Conservation (phyloP, 2,113 vertebrate genomes). For the Ahaetulla prasina region DNA sequence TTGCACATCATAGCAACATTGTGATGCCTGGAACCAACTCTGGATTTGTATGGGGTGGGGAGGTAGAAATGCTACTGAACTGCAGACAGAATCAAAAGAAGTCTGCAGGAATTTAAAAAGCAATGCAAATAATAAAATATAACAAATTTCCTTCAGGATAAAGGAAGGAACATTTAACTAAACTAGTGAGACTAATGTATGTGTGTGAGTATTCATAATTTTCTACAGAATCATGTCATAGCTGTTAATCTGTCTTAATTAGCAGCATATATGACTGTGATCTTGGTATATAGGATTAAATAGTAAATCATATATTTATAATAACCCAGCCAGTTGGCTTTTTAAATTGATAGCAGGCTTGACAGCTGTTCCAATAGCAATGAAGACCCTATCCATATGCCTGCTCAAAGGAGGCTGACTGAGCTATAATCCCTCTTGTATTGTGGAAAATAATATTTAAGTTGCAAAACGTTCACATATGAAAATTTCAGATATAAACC, state of each 20-base stretch:
- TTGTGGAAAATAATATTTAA: not conserved
- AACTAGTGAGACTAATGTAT: not conserved
- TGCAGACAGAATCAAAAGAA: not conserved
- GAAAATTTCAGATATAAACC: not conserved
- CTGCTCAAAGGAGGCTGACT: not conserved
- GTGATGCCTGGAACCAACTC: not conserved
- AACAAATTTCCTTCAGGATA: not conserved
- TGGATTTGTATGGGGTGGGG: not conserved
- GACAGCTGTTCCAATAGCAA: not conserved
- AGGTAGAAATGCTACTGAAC: not conserved
- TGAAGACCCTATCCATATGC: not conserved
- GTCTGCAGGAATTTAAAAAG: not conserved
- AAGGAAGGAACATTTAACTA: not conserved
- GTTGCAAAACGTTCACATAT: not conserved
- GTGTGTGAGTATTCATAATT: not conserved
- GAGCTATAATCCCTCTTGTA: not conserved
- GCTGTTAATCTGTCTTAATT: not conserved
- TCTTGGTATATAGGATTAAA: not conserved
- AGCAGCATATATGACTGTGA: not conserved
- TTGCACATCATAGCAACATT: not conserved
- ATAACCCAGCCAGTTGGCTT: not conserved
- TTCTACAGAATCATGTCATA: not conserved
- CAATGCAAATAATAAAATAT: not conserved
- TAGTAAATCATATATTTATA: not conserved
- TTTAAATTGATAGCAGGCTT: conserved; percentile 1